Base-by-base conservation (phyloP, 1,140 invertebrate species). In the Cardiocondyla obscurior region DNA sequence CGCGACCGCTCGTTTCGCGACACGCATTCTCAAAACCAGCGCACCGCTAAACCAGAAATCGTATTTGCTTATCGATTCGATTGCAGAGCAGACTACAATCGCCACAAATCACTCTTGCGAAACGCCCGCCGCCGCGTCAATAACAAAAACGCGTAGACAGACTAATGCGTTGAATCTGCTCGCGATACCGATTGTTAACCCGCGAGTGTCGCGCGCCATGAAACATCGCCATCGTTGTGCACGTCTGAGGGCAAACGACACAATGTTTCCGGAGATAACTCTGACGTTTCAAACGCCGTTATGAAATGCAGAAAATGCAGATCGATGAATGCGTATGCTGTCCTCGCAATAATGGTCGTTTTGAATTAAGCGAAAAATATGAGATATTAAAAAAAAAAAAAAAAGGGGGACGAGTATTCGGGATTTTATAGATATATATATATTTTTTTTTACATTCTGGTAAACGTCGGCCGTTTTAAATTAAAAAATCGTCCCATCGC, bases 161-260 rank as follows among this genome's bases (percentile, higher is more conserved):
- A 42, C 79, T 42, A 58, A 51, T 57, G 85, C 55, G 81, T 84
- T 76, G 86, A 81, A 88, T 83, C 85, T 88, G 69, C 85, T 88
- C 82, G 81, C 74, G 82, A 88, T 88, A 81, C 85, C 82, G 53
- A 86, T 87, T 87, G 86, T 88, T 88, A 88, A 88, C 86, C 62
- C 62, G 74, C 51, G 57, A 49, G 57, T 76, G 72, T 76, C 39
- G 72, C 46, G 57, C 62, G 42, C 39, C 73, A 77, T 77, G 73
- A 77, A 65, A 77, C 73, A 77, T 77, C 58, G 73, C 22, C 39
- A 30, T 4, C 73, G 60, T 67, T 67, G 46, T 28, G 14, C 22
- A 22, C 22, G 46, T 77, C 74, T 77, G 44, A 77, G 74, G 33
- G 60, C 30, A 39, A 44, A 12, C 60, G 60, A 33, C 46, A 25